A percentile compares a stretch with the other conserved stretches of the same genome.
Conservation (phyloP, 2,113 vertebrate species). For the Thinocorus orbignyianus region DNA sequence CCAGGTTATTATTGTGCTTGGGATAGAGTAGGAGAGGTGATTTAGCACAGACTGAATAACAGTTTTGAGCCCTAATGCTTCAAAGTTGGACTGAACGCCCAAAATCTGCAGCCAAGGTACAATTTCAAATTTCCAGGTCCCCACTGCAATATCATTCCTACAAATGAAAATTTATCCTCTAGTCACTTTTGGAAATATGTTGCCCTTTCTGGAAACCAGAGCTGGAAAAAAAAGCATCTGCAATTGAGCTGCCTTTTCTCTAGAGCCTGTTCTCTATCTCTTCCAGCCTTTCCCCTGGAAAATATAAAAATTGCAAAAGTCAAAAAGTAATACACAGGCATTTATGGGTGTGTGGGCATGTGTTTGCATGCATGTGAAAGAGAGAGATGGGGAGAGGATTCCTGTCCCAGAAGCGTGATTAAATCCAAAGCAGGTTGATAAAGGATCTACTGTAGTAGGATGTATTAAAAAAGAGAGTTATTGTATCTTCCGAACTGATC, state of each 20-base stretch:
- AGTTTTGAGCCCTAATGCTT: background rate
- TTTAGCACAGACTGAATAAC: background rate
- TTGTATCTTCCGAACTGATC: slow-evolving; percentile 70
- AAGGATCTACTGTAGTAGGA: slow-evolving; percentile 60
- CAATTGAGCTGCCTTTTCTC: background rate
- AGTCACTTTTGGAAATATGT: background rate
- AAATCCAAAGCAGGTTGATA: slow-evolving; percentile 67
- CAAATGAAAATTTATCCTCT: background rate
- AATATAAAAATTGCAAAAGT: background rate
- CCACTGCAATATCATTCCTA: background rate
- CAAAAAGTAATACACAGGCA: background rate
- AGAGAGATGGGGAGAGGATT: slow-evolving; percentile 30
- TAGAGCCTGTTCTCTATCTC: background rate
- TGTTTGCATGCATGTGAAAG: background rate
- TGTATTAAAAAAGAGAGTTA: slow-evolving; percentile 72
- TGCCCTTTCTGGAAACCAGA: background rate
- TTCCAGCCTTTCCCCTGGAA: background rate
- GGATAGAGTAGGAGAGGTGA: background rate
- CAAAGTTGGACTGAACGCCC: background rate
- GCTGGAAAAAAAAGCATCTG: background rate
- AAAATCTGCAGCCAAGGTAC: background rate
- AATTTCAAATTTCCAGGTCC: background rate
- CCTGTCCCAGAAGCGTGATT: slow-evolving; percentile 57
- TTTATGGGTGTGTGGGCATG: background rate
- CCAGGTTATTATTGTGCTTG: background rate